A percentile compares a stretch with the other conserved stretches of the same genome.
Conservation (phyloP, 2,888 invertebrate genomes). For the Orchestes rusci region DNA sequence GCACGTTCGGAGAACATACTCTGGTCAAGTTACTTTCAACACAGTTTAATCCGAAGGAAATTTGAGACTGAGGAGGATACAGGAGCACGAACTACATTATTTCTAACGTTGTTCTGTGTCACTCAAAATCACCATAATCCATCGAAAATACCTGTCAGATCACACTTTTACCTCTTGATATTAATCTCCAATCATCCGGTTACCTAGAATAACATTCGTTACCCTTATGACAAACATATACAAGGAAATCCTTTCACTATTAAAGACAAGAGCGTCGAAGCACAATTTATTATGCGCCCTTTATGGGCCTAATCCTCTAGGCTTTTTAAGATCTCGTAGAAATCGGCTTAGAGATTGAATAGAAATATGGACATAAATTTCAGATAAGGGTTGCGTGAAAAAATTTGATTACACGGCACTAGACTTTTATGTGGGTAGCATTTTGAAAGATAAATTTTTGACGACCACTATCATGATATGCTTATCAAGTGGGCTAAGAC, state of each 20-base stretch:
- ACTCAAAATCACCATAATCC: too few relatives aligned
- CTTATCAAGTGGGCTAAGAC: constrained; percentile 3
- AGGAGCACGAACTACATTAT: too few relatives aligned
- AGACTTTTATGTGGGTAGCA: constrained; percentile 1
- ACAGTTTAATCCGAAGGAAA: too few relatives aligned
- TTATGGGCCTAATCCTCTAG: constrained; percentile 11
- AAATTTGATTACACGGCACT: constrained; percentile 17
- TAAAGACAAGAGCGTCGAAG: constrained; percentile 4
- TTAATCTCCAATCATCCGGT: too few relatives aligned
- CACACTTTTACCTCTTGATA: too few relatives aligned
- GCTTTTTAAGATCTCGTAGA: constrained; percentile 8
- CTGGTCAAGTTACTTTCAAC: too few relatives aligned
- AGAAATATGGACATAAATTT: constrained; percentile 17
- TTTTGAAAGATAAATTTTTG: constrained; percentile 3
- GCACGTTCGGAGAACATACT: too few relatives aligned
- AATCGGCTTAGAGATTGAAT: constrained; percentile 15
- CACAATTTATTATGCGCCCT: constrained; percentile 5
- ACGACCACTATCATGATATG: constrained; percentile 1
- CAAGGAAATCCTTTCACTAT: constrained; percentile 6
- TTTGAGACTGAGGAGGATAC: too few relatives aligned
- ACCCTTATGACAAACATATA: too few relatives aligned
- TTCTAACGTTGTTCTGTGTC: too few relatives aligned
- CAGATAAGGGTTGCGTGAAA: constrained; percentile 18
- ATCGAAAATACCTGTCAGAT: too few relatives aligned
- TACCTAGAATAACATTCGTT: too few relatives aligned